phyloP scores from a whole-genome alignment of 30 jellyfish, hydroid and myxozoan species.

The Catostylus mosaicus region DNA sequence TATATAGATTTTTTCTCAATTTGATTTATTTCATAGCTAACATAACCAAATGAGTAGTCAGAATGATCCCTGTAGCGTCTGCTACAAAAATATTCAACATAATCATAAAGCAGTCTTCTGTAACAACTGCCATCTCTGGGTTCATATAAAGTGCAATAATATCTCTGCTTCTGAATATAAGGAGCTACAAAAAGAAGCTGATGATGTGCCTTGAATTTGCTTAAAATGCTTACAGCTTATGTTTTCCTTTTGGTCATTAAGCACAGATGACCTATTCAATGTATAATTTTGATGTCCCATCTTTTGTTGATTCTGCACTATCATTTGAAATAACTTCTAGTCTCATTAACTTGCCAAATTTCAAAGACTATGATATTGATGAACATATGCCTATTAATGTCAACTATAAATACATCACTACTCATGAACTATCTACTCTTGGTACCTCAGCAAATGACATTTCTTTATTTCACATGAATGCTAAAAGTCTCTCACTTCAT shows the following conservation, averaged over 20 bases:
- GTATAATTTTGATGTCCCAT: slow-evolving; percentile 33
- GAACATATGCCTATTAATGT: slow-evolving; percentile 4
- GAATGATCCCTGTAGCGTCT: slow-evolving; percentile 45
- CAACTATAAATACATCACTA: neutral
- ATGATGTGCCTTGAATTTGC: slow-evolving; percentile 41
- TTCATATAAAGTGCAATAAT: slow-evolving; percentile 39
- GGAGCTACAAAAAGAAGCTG: slow-evolving; percentile 47
- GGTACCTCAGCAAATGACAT: neutral
- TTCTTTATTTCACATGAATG: slow-evolving; percentile 27
- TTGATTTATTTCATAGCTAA: no score
- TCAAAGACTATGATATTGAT: slow-evolving; percentile 30
- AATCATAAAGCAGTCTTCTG: slow-evolving; percentile 30
- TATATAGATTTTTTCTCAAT: no score
- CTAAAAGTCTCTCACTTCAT: slow-evolving; percentile 23
- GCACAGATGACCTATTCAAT: slow-evolving; percentile 15
- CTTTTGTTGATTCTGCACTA: slow-evolving; percentile 51
- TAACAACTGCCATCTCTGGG: slow-evolving; percentile 24
- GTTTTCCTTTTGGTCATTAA: slow-evolving; percentile 49
- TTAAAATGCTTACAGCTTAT: slow-evolving; percentile 19
- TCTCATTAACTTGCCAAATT: slow-evolving; percentile 14
- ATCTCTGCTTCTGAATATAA: slow-evolving; percentile 29
- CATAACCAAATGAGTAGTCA: slow-evolving; percentile 7
- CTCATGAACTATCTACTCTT: neutral
- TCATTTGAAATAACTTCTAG: neutral
- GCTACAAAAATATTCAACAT: slow-evolving; percentile 50